Percentiles rank a stretch among this genome's conserved stretches.
These are phyloP conservation scores for Gymnothorax javanicus DNA, from an alignment of 2,797 vertebrate species.

Conservation along the genomic window DNA sequence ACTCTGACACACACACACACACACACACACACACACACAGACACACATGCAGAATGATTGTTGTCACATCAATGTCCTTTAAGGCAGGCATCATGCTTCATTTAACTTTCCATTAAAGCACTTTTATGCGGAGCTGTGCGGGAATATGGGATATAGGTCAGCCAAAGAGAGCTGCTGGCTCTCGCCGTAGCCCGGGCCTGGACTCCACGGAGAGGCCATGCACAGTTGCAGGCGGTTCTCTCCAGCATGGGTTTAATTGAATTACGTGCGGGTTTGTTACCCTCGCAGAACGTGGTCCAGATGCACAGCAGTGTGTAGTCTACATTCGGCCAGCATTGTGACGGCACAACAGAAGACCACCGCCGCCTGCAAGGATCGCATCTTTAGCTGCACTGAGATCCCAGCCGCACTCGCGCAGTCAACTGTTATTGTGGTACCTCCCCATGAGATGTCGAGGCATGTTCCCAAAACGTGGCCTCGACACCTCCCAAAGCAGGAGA, in stretches of 20 bases:
- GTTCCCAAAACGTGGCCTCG: neutral
- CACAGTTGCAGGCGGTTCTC: neutral
- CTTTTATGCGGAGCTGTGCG: slow-evolving; percentile 46
- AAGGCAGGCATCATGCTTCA: slow-evolving; percentile 48
- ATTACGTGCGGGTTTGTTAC: slow-evolving; percentile 19
- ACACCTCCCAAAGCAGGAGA: neutral
- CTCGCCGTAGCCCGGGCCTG: neutral
- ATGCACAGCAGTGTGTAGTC: slow-evolving; percentile 10
- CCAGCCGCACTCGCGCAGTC: neutral
- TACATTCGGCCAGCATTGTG: neutral
- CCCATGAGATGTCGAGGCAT: neutral
- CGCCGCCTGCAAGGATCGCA: neutral
- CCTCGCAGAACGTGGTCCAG: slow-evolving; percentile 17
- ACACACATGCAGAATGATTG: slow-evolving; percentile 27
- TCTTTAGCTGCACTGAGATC: neutral
- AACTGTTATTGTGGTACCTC: neutral
- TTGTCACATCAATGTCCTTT: slow-evolving; percentile 49
- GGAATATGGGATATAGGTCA: slow-evolving; percentile 42
- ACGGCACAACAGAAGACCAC: slow-evolving; percentile 6
- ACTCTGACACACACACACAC: neutral
- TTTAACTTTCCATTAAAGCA: slow-evolving; percentile 61
- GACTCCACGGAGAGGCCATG: slow-evolving; percentile 22
- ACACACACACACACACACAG: slow-evolving; percentile 24
- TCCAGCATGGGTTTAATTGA: slow-evolving; percentile 13
- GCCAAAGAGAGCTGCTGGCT: slow-evolving; percentile 29